Evolutionary conservation across 1,140 invertebrate species (phyloP).

Genomic region (Caenorhabditis tropicalis): DNA sequence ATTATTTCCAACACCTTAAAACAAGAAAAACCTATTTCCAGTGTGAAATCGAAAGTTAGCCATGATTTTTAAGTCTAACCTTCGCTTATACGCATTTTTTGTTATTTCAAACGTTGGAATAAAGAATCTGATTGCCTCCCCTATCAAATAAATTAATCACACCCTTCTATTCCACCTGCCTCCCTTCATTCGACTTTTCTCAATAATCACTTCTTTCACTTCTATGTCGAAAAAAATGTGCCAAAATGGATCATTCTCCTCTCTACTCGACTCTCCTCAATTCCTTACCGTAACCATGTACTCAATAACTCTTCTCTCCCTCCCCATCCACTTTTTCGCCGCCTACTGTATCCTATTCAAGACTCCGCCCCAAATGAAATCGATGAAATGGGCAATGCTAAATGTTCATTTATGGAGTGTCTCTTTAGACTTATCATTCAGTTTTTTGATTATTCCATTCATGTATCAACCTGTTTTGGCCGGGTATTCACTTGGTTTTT

Average conservation of each 20-base stretch:
- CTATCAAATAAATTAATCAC: too few relatives aligned
- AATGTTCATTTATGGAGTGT: neutral
- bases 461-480: constrained; percentile 11
- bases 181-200: too few relatives aligned
- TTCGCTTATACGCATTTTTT: too few relatives aligned
- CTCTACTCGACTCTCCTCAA: neutral
- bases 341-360: neutral
- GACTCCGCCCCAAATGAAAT: neutral
- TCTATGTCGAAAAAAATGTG: neutral
- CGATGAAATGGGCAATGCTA: neutral
- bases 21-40: too few relatives aligned
- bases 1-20: too few relatives aligned
- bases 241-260: neutral
- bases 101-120: too few relatives aligned
- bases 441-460: neutral
- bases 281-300: neutral
- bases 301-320: neutral
- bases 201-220: too few relatives aligned
- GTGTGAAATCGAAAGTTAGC: too few relatives aligned
- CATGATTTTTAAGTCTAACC: too few relatives aligned
- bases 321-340: neutral
- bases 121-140: too few relatives aligned
- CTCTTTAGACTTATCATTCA: neutral
- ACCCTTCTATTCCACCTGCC: too few relatives aligned
- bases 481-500: neutral